phyloP scores from a whole-genome alignment of 1,140 invertebrate genomes.

The Eurosta solidaginis region DNA sequence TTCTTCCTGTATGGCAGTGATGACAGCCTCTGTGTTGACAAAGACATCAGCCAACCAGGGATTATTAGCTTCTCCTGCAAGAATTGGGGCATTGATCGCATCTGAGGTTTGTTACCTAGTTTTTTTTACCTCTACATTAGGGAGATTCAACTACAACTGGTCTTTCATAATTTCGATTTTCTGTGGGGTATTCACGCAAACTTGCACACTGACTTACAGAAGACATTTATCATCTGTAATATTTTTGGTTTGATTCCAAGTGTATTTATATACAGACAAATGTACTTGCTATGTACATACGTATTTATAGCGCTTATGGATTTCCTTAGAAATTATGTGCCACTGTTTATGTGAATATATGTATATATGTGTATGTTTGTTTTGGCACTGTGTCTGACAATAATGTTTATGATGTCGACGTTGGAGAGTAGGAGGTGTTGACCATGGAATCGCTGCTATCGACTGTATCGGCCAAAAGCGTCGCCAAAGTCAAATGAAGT shows the following conservation, averaged over 20 bases:
- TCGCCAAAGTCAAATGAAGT: slow-evolving; percentile 10
- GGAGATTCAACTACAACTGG: not conserved
- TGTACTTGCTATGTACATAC: no score
- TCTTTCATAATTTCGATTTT: not conserved
- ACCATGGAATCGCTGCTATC: not conserved
- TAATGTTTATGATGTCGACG: slow-evolving; percentile 9
- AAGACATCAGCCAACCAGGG: no score
- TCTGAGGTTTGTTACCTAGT: no score
- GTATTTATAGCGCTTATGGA: slow-evolving; percentile 11
- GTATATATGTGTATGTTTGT: no score
- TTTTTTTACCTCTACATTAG: no score
- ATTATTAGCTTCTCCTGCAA: no score
- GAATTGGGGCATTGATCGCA: no score
- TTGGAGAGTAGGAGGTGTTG: slow-evolving; percentile 22
- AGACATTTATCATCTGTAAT: slow-evolving; percentile 7
- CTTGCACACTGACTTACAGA: not conserved
- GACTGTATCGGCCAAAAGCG: not conserved
- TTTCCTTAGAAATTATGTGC: slow-evolving; percentile 21
- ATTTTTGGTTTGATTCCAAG: not conserved
- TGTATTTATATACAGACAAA: slow-evolving; percentile 22
- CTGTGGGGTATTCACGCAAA: not conserved
- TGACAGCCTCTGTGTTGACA: no score
- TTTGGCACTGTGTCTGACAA: slow-evolving; percentile 3
- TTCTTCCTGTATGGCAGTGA: no score
- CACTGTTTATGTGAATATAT: no score